These are phyloP conservation scores for Actenoides lindsayi DNA, from an alignment of 2,113 vertebrate species.

Conservation along the genomic window DNA sequence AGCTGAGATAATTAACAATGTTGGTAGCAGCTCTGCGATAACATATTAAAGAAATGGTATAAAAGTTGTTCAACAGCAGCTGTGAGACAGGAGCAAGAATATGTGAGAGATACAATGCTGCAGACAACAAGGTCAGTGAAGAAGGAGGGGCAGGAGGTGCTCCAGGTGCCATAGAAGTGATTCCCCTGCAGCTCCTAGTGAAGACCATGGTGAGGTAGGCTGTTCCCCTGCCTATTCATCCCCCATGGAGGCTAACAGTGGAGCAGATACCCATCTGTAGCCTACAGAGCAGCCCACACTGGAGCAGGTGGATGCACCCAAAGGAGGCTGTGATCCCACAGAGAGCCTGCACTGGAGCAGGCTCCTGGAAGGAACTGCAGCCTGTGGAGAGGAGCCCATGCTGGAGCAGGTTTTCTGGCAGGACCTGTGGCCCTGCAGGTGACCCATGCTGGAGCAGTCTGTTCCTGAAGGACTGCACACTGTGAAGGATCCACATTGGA, in stretches of 20 bases:
- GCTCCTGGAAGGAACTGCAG: neutral
- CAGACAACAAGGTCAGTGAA: neutral
- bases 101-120: neutral
- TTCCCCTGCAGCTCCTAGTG: neutral
- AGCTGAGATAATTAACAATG: neutral
- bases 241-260: accelerated
- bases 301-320: neutral
- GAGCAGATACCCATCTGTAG: neutral
- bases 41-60: neutral
- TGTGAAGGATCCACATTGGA: neutral
- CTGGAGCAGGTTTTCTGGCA: neutral
- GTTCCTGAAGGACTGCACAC: neutral
- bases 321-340: neutral
- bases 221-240: neutral
- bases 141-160: neutral
- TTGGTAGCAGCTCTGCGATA: neutral
- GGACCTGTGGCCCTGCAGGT: neutral
- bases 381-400: neutral
- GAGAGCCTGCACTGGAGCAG: neutral
- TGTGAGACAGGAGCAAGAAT: neutral
- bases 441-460: neutral
- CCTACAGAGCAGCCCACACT: accelerated
- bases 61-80: neutral
- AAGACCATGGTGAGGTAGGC: neutral
- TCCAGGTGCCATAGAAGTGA: neutral